A percentile compares a stretch with the other conserved stretches of the same genome.
phyloP scores from a whole-genome alignment of 2,888 invertebrate species.

The Polyploca ridens region DNA sequence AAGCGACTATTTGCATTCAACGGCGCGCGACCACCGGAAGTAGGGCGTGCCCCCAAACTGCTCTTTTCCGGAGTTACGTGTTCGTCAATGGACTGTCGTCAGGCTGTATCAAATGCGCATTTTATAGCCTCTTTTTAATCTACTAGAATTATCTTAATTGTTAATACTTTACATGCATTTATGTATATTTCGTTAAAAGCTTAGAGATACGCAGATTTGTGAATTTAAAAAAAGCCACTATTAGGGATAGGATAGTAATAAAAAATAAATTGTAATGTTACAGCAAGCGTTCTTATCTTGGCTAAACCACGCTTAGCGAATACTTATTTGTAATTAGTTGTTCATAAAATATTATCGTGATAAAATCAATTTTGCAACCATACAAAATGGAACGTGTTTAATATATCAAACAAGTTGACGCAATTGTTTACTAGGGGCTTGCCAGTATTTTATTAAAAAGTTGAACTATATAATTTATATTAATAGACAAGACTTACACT shows the following conservation, averaged over 20 bases:
- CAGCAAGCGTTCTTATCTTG: background rate
- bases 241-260: background rate
- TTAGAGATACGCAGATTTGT: too few species aligned
- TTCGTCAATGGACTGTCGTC: conserved; percentile 38
- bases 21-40: conserved; percentile 78
- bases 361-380: background rate
- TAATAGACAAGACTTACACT: conserved; percentile 36
- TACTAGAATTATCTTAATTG: too few species aligned
- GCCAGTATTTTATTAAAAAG: conserved; percentile 22
- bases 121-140: conserved; percentile 7
- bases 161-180: too few species aligned
- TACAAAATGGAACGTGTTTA: background rate
- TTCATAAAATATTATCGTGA: background rate
- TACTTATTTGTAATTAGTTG: conserved; percentile 16
- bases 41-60: conserved; percentile 76
- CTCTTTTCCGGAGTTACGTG: conserved; percentile 65
- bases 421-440: conserved; percentile 14
- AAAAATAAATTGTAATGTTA: background rate
- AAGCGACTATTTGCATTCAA: conserved; percentile 73
- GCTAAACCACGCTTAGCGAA: conserved; percentile 8
- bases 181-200: too few species aligned
- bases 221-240: background rate
- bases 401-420: conserved; percentile 17
- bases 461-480: too few species aligned
- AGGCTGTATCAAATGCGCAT: conserved; percentile 31